Conservation (phyloP, 2,888 invertebrate species). For the Papilio gigon region DNA sequence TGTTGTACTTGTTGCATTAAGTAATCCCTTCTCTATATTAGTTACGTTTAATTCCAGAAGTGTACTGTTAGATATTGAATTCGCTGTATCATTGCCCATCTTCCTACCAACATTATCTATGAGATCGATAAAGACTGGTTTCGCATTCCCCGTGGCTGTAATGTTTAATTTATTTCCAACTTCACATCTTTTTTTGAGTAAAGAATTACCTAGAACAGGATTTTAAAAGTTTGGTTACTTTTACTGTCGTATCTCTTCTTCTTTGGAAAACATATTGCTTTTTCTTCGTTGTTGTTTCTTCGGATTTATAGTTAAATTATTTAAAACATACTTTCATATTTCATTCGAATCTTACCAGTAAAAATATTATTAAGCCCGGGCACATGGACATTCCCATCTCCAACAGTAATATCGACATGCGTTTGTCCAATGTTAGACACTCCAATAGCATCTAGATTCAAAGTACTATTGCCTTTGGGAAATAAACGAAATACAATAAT, state of each 20-base stretch:
- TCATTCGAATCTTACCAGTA: slow-evolving; percentile 54
- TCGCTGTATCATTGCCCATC: slow-evolving; percentile 24
- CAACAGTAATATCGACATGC: slow-evolving; percentile 57
- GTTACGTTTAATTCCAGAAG: slow-evolving; percentile 6
- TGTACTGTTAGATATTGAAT: background rate
- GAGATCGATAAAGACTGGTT: slow-evolving; percentile 10
- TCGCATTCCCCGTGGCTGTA: background rate
- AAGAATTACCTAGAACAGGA: slow-evolving; percentile 22
- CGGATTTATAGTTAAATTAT: background rate
- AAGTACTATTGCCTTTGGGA: slow-evolving; percentile 60
- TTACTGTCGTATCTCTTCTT: too few species aligned
- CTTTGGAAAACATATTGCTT: too few species aligned
- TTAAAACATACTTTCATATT: background rate
- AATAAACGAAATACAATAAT: slow-evolving; percentile 23
- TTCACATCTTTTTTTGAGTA: slow-evolving; percentile 34
- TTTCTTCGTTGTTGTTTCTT: background rate
- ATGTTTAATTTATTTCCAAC: slow-evolving; percentile 2
- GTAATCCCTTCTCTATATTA: slow-evolving; percentile 19
- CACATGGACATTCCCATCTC: slow-evolving; percentile 56
- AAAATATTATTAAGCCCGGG: slow-evolving; percentile 64
- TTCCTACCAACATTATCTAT: slow-evolving; percentile 21
- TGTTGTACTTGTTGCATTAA: slow-evolving; percentile 8
- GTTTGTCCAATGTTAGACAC: slow-evolving; percentile 71
- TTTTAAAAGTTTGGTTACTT: background rate
- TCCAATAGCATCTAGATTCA: slow-evolving; percentile 64